These are phyloP conservation scores for Monarcha castaneiventris DNA, from an alignment of 2,113 vertebrate genomes.

Conservation along the genomic window DNA sequence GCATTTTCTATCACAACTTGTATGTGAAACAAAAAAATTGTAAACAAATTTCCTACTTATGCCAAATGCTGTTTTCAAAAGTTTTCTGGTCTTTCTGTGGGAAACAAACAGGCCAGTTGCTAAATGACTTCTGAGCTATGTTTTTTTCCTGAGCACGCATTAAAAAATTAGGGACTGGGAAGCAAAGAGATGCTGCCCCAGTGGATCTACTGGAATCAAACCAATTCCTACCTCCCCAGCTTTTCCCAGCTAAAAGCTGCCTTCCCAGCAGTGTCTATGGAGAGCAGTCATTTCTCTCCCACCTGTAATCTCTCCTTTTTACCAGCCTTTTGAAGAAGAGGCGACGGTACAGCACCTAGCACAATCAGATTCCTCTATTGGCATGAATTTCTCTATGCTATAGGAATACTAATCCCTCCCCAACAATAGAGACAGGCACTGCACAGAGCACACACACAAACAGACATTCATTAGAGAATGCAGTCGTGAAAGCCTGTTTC, in stretches of 20 bases:
- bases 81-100: background rate
- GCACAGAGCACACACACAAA: constrained; percentile 48
- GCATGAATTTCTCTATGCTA: constrained; percentile 3
- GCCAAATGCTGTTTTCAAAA: background rate
- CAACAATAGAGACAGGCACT: constrained; percentile 60
- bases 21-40: background rate
- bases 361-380: constrained; percentile 13
- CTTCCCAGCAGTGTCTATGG: background rate
- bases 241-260: background rate
- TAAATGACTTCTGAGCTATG: background rate
- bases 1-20: background rate
- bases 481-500: constrained; percentile 24
- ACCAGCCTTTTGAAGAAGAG: background rate
- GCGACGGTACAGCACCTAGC: background rate
- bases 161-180: background rate
- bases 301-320: background rate
- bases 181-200: background rate
- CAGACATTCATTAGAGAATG: constrained; percentile 53
- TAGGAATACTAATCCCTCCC: constrained; percentile 50
- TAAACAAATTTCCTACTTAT: background rate
- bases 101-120: background rate
- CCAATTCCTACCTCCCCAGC: background rate
- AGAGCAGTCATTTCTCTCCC: background rate
- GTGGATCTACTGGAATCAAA: background rate
- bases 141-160: background rate